These are phyloP conservation scores for Etheostoma nigrum DNA, from an alignment of 2,797 vertebrate genomes.

Conservation along the genomic window DNA sequence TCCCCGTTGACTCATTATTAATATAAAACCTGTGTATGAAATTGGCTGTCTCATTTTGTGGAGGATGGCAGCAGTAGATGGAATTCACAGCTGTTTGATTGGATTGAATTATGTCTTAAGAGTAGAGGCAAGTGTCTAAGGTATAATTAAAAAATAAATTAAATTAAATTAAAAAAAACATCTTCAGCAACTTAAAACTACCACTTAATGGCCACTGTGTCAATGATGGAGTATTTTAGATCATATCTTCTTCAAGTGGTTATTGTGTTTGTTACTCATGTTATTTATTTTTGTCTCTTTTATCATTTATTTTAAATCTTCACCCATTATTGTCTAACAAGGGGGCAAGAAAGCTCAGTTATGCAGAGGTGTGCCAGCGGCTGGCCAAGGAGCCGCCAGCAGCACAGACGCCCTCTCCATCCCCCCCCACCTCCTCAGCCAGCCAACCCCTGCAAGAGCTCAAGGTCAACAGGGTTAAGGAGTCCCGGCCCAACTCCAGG, in stretches of 20 bases:
- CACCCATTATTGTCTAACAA: constrained; percentile 55
- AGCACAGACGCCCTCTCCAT: constrained; percentile 52
- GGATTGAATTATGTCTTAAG: not conserved
- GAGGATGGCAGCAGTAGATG: not conserved
- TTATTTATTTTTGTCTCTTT: not conserved
- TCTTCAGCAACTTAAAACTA: not conserved
- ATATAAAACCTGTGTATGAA: not conserved
- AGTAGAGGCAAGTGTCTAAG: not conserved
- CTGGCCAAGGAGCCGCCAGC: constrained; percentile 85
- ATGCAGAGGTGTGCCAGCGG: constrained; percentile 94
- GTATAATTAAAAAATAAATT: too few relatives aligned
- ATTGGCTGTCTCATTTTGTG: not conserved
- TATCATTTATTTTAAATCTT: not conserved
- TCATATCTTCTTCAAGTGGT: not conserved
- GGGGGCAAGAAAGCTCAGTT: constrained; percentile 92
- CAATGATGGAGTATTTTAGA: constrained; percentile 1
- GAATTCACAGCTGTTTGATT: not conserved
- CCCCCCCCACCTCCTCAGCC: constrained; percentile 41
- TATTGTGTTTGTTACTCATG: not conserved
- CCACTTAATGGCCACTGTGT: not conserved
- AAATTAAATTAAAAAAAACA: not conserved
- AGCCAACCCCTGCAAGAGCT: constrained; percentile 90
- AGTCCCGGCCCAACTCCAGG: constrained; percentile 60
- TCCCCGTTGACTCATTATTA: not conserved
- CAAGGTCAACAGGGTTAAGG: constrained; percentile 88